Percentiles rank a stretch among this genome's conserved stretches.
phyloP scores from a whole-genome alignment of 2,888 invertebrate genomes.

The Limnephilus marmoratus region DNA sequence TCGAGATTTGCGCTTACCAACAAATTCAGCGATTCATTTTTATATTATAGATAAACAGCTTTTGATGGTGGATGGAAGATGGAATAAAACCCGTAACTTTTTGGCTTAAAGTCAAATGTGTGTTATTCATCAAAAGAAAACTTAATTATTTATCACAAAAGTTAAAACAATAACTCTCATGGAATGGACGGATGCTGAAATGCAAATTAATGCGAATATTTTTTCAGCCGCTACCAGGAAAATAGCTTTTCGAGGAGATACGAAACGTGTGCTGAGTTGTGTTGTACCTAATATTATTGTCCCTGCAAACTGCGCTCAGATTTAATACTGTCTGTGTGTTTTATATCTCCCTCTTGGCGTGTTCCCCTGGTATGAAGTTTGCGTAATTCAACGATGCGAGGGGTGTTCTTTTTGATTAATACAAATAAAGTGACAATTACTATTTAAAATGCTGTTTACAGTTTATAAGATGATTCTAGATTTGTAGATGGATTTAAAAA shows the following conservation, averaged over 20 bases:
- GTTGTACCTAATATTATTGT: conserved; percentile 12
- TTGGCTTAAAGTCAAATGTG: neutral
- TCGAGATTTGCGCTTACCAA: too few relatives aligned
- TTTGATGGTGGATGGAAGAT: too few relatives aligned
- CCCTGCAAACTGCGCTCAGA: conserved; percentile 9
- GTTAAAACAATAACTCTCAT: neutral
- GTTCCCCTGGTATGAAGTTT: conserved; percentile 4
- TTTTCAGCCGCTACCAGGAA: conserved; percentile 41
- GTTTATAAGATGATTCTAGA: too few relatives aligned
- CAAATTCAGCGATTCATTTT: too few relatives aligned
- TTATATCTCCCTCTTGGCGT: conserved; percentile 21
- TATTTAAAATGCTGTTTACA: too few relatives aligned
- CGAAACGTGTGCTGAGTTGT: conserved; percentile 32
- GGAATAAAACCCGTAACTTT: neutral
- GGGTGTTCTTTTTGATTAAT: neutral
- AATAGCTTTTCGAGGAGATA: conserved; percentile 17
- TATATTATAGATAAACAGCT: too few relatives aligned
- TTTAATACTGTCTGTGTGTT: conserved; percentile 21
- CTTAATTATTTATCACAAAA: neutral
- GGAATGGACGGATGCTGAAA: conserved; percentile 9
- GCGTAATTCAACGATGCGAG: neutral
- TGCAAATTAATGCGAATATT: conserved; percentile 49
- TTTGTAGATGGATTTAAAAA: too few relatives aligned
- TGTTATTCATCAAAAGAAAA: neutral
- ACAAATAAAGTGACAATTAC: too few relatives aligned